Evolutionary conservation across 30 jellyfish, hydroid and myxozoan genomes (phyloP).

Genomic region (Aurelia sp.): DNA sequence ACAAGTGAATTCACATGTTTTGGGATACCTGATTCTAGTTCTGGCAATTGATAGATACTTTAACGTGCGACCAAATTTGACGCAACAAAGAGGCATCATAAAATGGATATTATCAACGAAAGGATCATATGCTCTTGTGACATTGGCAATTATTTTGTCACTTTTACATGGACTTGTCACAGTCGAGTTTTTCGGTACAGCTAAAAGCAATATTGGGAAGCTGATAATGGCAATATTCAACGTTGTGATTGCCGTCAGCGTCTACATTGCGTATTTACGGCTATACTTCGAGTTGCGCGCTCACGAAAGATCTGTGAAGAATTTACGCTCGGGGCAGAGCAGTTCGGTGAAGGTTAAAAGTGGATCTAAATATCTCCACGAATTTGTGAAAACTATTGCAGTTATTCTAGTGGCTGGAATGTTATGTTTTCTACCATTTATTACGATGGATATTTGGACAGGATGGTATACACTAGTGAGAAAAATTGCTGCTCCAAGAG

Average conservation of each 20-base stretch:
- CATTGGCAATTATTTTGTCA: conserved; percentile 1
- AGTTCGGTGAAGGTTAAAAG: not conserved
- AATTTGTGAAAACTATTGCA: conserved; percentile 43
- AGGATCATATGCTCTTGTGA: conserved; percentile 7
- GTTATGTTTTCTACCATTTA: conserved; percentile 39
- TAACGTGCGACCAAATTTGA: conserved; percentile 10
- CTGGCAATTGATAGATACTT: conserved; percentile 55
- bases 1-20: conserved; percentile 33
- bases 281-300: conserved; percentile 17
- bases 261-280: conserved; percentile 45
- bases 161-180: conserved; percentile 58
- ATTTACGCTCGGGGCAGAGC: not conserved
- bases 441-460: conserved; percentile 46
- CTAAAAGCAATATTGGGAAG: conserved; percentile 1
- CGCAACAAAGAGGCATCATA: conserved; percentile 1
- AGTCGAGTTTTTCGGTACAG: conserved; percentile 13
- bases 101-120: conserved; percentile 14
- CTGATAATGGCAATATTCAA: conserved; percentile 26
- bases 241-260: conserved; percentile 19
- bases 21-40: conserved; percentile 29
- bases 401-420: conserved; percentile 37
- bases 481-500: conserved; percentile 39
- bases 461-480: conserved; percentile 53
- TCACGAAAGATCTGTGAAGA: conserved; percentile 18
- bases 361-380: conserved; percentile 19